Evolutionary conservation across 2,888 invertebrate genomes (phyloP), one percentile per base, ranked within the genome.

Genomic region (Rhorus exstirpatorius): DNA sequence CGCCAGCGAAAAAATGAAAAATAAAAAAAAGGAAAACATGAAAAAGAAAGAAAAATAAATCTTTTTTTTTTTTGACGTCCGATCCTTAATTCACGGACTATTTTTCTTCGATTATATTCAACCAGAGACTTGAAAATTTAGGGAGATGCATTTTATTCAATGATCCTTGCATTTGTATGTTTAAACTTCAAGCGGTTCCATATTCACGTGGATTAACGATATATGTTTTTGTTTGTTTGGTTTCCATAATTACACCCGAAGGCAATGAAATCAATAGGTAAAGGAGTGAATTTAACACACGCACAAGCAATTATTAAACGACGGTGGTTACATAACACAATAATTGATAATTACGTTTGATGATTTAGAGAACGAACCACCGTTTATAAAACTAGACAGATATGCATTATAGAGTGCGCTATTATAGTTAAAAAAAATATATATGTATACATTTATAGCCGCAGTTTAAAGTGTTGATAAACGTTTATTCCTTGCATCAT

Each of bases 221-320:
- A 61, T 41, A 14, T 70, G n/a, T 53, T 63, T 70, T 81, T 14
- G 19, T 61, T 83, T 86, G 80, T 81, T 76, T 81, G 53, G 87
- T 85, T 85, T 77, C 63, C 81, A 58, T 61, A 79, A 78, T 60
- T 68, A 88, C 87, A 83, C 76, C 82, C 83, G 80, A 88, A 86
- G 88, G 83, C 86, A 86, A 84, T 72, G 84, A 86, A 87, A 83
- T 68, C 74, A 86, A 84, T 88, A 88, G 88, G 87, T 88, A 88
- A 88, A 84, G 81, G 71, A 82, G 70, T 79, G 60, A 81, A 80
- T 53, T 68, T 6, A 67, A 76, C 60, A 19, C 21, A 58, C 44
- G 17, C 21, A 53, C 10, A 68, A 65, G 49, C 38, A 19, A 31
- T 61, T 31, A 31, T 71, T 58, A 35, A 38, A 19, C 26, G 49